Percentiles rank a stretch among this genome's conserved stretches.
Conservation (phyloP, 2,888 invertebrate genomes). For the Melieria omissa region DNA sequence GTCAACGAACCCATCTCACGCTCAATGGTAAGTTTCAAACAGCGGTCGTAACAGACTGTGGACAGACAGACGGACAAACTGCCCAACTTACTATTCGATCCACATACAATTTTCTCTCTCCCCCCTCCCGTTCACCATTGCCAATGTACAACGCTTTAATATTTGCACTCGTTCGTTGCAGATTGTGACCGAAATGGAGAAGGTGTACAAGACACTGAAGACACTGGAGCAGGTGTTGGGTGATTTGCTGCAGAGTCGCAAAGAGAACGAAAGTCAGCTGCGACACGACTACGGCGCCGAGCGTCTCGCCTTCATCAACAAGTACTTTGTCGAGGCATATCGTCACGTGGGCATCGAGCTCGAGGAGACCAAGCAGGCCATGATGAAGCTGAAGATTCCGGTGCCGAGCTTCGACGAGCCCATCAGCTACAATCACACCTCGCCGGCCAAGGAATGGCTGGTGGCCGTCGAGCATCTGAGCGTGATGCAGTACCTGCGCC, state of each 20-base stretch:
- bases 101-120: not conserved
- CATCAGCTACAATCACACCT: not conserved
- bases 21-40: constrained; percentile 37
- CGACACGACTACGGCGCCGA: not conserved
- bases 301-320: not conserved
- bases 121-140: not conserved
- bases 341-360: not conserved
- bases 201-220: constrained; percentile 46
- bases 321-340: not conserved
- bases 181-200: constrained; percentile 41
- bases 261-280: constrained; percentile 27
- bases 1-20: constrained; percentile 6
- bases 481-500: constrained; percentile 30
- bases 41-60: not conserved
- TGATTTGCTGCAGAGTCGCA: constrained; percentile 34
- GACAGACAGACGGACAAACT: not conserved
- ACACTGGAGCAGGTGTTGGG: constrained; percentile 40
- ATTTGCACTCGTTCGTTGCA: constrained; percentile 16
- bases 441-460: constrained; percentile 43
- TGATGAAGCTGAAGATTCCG: not conserved
- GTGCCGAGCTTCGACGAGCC: constrained; percentile 8
- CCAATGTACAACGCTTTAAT: not conserved
- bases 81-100: not conserved
- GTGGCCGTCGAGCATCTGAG: constrained; percentile 43
- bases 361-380: not conserved